These are phyloP conservation scores for Eremophila alpestris DNA, from an alignment of 2,797 vertebrate genomes.

Conservation along the genomic window DNA sequence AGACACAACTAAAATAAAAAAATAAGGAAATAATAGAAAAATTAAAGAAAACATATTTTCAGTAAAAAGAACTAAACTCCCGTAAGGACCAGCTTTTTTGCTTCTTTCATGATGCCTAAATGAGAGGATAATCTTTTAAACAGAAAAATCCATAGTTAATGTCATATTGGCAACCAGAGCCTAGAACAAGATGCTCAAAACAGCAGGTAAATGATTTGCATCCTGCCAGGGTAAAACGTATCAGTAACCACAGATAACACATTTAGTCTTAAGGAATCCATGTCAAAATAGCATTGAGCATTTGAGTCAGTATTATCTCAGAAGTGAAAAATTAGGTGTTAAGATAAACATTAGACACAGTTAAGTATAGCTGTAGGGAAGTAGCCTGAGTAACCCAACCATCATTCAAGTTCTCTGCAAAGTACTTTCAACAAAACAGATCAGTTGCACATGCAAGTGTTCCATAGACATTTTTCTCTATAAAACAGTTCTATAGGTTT, in stretches of 20 bases:
- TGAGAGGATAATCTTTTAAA: not conserved
- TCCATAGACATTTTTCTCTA: not conserved
- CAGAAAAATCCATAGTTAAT: not conserved
- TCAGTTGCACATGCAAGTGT: not conserved
- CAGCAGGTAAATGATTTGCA: slow-evolving; percentile 16
- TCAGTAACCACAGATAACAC: slow-evolving; percentile 8
- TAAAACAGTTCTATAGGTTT: not conserved
- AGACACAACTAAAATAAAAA: not conserved
- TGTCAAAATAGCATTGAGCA: slow-evolving; percentile 10
- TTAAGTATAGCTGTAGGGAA: not conserved
- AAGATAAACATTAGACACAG: not conserved
- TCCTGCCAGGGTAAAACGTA: not conserved
- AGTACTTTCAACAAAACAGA: not conserved
- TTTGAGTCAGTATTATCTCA: slow-evolving; percentile 30
- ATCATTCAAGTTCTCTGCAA: slow-evolving; percentile 20
- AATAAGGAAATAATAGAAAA: not conserved
- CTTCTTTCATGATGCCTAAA: not conserved
- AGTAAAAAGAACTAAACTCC: not conserved
- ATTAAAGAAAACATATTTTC: not conserved
- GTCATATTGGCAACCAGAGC: not conserved
- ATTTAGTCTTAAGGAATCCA: not conserved
- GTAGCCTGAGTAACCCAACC: not conserved
- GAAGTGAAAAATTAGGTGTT: slow-evolving; percentile 49
- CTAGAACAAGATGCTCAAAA: not conserved
- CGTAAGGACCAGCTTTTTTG: not conserved